phyloP scores from a whole-genome alignment of 2,797 vertebrate species.

The Melanotaenia pygmaea region DNA sequence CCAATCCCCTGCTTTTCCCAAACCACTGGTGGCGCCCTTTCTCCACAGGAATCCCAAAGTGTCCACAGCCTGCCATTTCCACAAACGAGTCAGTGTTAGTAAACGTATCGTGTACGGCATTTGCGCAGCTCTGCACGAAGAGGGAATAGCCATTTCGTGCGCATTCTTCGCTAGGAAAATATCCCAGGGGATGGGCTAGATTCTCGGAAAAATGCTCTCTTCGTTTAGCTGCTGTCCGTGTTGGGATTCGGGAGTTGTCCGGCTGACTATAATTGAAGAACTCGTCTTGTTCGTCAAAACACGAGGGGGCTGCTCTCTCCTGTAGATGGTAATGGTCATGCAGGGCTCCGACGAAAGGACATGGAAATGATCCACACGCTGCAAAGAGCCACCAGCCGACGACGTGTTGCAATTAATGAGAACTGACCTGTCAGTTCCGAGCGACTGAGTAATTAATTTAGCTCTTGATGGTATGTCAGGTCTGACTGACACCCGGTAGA shows the following conservation, averaged over 20 bases:
- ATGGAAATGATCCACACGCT: slow-evolving; percentile 32
- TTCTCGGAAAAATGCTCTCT: slow-evolving; percentile 61
- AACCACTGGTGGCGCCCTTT: slow-evolving; percentile 72
- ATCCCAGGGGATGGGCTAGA: slow-evolving; percentile 68
- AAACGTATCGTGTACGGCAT: slow-evolving; percentile 56
- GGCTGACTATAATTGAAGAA: slow-evolving; percentile 24
- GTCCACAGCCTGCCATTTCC: slow-evolving; percentile 41
- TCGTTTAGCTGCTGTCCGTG: slow-evolving; percentile 30
- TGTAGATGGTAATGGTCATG: slow-evolving; percentile 27
- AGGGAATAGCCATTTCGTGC: slow-evolving; percentile 61
- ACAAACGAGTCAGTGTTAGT: slow-evolving; percentile 62
- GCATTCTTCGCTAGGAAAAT: slow-evolving; percentile 54
- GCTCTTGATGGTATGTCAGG: slow-evolving; percentile 31
- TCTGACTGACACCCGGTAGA: slow-evolving; percentile 32
- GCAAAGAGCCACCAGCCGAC: slow-evolving; percentile 55
- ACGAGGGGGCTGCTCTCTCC: slow-evolving; percentile 8
- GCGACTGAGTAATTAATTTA: slow-evolving; percentile 26
- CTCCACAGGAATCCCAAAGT: slow-evolving; percentile 58
- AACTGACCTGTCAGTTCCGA: slow-evolving; percentile 25
- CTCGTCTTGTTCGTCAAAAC: slow-evolving; percentile 20
- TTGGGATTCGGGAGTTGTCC: slow-evolving; percentile 68
- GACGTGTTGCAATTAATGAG: slow-evolving; percentile 69
- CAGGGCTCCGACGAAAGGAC: slow-evolving; percentile 36
- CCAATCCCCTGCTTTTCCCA: slow-evolving; percentile 64
- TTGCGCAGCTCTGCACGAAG: slow-evolving; percentile 66